Conservation (phyloP, 2,888 invertebrate genomes). For the Mayetiola destructor region DNA sequence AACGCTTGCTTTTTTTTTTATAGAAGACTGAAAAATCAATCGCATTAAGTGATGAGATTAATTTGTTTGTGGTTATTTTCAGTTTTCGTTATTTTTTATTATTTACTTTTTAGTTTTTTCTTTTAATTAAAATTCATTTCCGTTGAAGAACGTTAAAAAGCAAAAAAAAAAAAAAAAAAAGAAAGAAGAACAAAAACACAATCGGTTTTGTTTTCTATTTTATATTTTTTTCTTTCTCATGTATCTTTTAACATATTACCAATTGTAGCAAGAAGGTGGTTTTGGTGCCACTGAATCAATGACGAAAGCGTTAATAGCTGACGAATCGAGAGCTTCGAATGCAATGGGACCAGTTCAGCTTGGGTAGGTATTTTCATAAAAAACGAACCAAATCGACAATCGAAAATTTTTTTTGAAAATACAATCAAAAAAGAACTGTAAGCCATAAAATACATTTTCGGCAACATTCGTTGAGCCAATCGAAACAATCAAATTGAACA, state of each 20-base stretch:
- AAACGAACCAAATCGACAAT: background rate
- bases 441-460: background rate
- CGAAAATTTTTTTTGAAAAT: background rate
- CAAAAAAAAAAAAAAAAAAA: no score
- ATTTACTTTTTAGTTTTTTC: no score
- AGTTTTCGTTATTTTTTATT: no score
- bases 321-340: slow-evolving; percentile 72
- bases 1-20: no score
- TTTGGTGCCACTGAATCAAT: slow-evolving; percentile 86
- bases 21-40: no score
- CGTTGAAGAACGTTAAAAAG: no score
- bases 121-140: no score
- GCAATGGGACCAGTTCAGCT: slow-evolving; percentile 82
- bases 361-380: slow-evolving; percentile 57
- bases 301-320: slow-evolving; percentile 88
- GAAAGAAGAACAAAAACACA: no score
- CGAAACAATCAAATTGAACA: no score
- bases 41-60: no score
- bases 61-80: no score
- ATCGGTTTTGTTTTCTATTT: slow-evolving; percentile 8
- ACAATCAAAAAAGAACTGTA: slow-evolving; percentile 1
- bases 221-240: slow-evolving; percentile 12
- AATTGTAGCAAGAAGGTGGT: slow-evolving; percentile 81
- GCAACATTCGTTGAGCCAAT: no score
- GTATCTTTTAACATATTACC: slow-evolving; percentile 14